Evolutionary conservation across 2,113 vertebrate species (phyloP), one percentile per base, ranked within the genome.

Genomic region (Lycocorax pyrrhopterus): DNA sequence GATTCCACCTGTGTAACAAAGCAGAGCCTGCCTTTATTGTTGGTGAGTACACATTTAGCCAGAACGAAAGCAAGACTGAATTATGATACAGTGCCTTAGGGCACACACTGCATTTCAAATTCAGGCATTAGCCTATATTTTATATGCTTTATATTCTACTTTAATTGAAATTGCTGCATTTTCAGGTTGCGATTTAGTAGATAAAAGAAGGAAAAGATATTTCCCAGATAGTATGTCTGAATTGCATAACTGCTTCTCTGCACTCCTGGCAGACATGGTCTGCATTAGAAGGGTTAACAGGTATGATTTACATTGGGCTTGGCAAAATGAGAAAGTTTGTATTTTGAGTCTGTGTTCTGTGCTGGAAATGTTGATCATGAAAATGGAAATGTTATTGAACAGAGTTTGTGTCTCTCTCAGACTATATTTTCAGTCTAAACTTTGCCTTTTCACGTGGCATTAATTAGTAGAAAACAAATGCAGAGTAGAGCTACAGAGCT

Each of bases 161-260:
- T 90, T 95, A 93, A 87, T 94, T 92, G 72, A 94, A 96, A 86
- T 52, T 14, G 19, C 27, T 85, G 67, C 13, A 6, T 93, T 91
- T 94, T 80, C 47, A 91, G 68, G 26, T 86, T 41, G 51, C 77
- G 60, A 80, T 63, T 80, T 88, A 78, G 43, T 72, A 71, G 72
- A 60, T 63, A 69, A 80, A 94, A 59, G 63, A 43, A 87, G 49
- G 53, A 68, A 80, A 87, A 93, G 10, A 9, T 67, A 39, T 67
- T 85, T 72, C 46, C 43, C 58, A 29, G 43, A 21, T 20, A 80
- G 7, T 7, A 12, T 35, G 8, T 39, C 55, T 87, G 71, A 66
- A 55, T 47, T 77, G 52, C 7, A 3, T 53, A 81, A 39, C 35
- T 20, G 13, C 9, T 8, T 33, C 44, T 69, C 4, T 55, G 27